Evolutionary conservation across 2,797 vertebrate genomes (phyloP).

Genomic region (Parauchenoglanis ngamensis): DNA sequence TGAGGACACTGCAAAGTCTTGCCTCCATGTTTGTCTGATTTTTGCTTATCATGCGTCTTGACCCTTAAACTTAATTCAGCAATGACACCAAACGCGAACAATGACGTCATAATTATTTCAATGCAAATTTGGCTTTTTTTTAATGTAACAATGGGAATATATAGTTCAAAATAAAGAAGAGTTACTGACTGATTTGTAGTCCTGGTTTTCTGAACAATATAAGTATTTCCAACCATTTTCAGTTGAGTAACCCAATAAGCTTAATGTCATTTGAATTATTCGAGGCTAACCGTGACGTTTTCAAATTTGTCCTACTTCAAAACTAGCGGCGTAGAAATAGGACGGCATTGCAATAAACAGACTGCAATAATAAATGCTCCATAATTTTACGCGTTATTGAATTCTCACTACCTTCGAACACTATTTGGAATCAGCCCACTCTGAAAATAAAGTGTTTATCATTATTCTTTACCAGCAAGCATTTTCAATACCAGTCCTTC

Average conservation of each 20-base stretch:
- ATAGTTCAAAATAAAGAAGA: neutral
- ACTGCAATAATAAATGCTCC: neutral
- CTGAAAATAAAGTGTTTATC: slow-evolving; percentile 4
- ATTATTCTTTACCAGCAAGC: slow-evolving; percentile 36
- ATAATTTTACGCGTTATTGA: slow-evolving; percentile 1
- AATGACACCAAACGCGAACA: neutral
- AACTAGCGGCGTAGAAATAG: neutral
- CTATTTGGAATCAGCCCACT: neutral
- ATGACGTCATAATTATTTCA: neutral
- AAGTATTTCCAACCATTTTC: neutral
- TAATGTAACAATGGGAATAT: neutral
- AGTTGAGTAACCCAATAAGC: neutral
- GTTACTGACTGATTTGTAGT: neutral
- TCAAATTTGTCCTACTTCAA: neutral
- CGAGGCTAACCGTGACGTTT: neutral
- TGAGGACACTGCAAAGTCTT: neutral
- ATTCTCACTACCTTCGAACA: neutral
- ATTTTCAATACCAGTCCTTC: slow-evolving; percentile 53
- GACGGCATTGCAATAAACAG: neutral
- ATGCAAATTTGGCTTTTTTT: neutral
- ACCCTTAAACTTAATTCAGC: neutral
- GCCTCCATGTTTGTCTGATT: neutral
- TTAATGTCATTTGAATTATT: neutral
- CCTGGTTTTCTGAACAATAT: neutral
- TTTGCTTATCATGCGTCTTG: neutral